These are phyloP conservation scores for Phyllostomus discolor DNA, from an alignment of 2,113 vertebrate genomes.

Conservation along the genomic window DNA sequence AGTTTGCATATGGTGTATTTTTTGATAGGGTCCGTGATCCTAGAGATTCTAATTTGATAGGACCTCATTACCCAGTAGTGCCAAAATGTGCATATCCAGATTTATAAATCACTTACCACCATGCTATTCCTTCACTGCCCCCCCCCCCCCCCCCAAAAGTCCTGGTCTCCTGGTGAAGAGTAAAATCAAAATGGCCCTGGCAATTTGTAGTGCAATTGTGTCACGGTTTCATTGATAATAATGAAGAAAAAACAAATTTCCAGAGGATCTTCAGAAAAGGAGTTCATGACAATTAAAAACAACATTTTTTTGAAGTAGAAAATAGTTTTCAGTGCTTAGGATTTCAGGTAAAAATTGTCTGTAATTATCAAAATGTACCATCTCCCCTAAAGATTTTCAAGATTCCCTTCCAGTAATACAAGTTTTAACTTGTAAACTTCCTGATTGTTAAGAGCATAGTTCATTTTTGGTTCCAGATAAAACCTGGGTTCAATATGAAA, in stretches of 20 bases:
- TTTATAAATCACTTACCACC: neutral
- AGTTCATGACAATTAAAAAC: neutral
- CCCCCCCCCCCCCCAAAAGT: neutral
- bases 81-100: neutral
- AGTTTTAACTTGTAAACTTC: neutral
- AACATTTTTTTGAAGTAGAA: neutral
- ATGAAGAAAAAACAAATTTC: neutral
- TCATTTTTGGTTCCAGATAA: neutral
- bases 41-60: neutral
- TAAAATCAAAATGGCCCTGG: neutral
- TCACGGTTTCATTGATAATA: neutral
- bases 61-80: neutral
- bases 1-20: neutral
- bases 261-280: neutral
- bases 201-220: neutral
- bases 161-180: neutral
- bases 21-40: neutral
- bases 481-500: neutral
- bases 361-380: neutral
- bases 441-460: neutral
- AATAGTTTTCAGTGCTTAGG: neutral
- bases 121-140: neutral
- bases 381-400: neutral
- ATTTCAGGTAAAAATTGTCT: neutral
- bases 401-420: neutral